Evolutionary conservation across 2,888 invertebrate species (phyloP), one percentile per base, ranked within the genome.

Genomic region (Ichneumoninae sp.): DNA sequence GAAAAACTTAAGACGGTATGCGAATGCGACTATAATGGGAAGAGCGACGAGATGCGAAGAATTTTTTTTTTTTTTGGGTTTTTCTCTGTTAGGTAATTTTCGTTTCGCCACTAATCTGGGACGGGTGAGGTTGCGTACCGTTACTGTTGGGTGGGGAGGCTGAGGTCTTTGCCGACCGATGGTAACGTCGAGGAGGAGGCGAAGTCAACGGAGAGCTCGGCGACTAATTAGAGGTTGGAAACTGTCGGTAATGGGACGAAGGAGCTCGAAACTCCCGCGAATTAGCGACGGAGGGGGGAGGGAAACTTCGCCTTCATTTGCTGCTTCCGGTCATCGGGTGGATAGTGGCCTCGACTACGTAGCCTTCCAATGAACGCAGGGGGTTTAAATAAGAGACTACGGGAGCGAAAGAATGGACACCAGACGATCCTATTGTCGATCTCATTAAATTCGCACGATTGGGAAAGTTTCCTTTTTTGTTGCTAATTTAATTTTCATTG

Each of bases 171-270:
- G 66, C n/a, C 74, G 83, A 83, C 63, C 80, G 83, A 81, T 71
- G 83, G 69, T 73, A 83, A 83, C 68, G 33, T 30, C 63, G 71
- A 73, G 71, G 60, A 68, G 77, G 57, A 33, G 36, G 71, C 33
- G 66, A 50, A 78, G 82, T 54, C 26, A 47, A 65, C 36, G 77
- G 65, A 57, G 81, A 57, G 73, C 60, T 30, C 44, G 30, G 63
- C 77, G 68, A 81, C 85, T 88, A 88, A 89, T 89, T 88, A 86
- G 86, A 87, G 86, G 79, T 83, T 88, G 75, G 77, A 65, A 87
- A 85, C 86, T 87, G 87, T 86, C 83, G 80, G 86, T 88, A 89
- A 89, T 87, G 77, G 87, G 73, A 74, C 85, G 79, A 81, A 82
- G 74, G 3, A 47, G 44, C 44, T 54, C 73, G 79, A 86, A 86